Evolutionary conservation across 2,888 invertebrate genomes (phyloP), one percentile per base, ranked within the genome.

Genomic region (Luperina testacea): DNA sequence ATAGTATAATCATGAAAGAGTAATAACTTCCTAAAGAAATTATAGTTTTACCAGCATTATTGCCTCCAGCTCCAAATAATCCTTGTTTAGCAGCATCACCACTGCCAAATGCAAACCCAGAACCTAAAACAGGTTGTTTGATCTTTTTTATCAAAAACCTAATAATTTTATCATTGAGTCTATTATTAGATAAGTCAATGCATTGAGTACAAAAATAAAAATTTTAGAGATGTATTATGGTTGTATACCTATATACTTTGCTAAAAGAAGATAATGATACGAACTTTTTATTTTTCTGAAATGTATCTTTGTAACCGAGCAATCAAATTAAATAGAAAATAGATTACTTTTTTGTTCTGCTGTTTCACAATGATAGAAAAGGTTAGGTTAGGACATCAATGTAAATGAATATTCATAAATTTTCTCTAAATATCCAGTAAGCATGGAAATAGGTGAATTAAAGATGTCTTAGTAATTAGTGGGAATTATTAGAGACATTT

Each of bases 21-120:
- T 51, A 13, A 32, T 32, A 5, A 8, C 45, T 32, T 42, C 38
- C 13, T 32, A 27, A 24, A 27, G 0, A 83, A 78, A 15, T 15
- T 0, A 5, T 32, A 24, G 20, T 15, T 63, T 51, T 81, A 94
- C 94, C 94, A 88, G 94, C 85, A 78, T 84, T 90, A 68, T 90
- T 82, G 17, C 79, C 84, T 20, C 70, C 80, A 17, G 91, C 78
- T 72, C 94, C 94, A 90, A 94, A 93, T 69, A 95, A 76, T 48
- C 85, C 88, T 8, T 94, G 84, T 90, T 97, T 97, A 53, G 92
- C 87, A 15, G 94, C 89, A 90, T 97, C 97, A n/a, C 97, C 97
- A 81, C 95, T 91, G 0, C 95, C 96, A 87, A 95, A 95, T 48
- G 94, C 63, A 84, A 95, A 94, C 0, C 95, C 96, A 95, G 90